Base-by-base conservation (phyloP, 2,797 vertebrate genomes). In the Sebastes matsubarae region DNA sequence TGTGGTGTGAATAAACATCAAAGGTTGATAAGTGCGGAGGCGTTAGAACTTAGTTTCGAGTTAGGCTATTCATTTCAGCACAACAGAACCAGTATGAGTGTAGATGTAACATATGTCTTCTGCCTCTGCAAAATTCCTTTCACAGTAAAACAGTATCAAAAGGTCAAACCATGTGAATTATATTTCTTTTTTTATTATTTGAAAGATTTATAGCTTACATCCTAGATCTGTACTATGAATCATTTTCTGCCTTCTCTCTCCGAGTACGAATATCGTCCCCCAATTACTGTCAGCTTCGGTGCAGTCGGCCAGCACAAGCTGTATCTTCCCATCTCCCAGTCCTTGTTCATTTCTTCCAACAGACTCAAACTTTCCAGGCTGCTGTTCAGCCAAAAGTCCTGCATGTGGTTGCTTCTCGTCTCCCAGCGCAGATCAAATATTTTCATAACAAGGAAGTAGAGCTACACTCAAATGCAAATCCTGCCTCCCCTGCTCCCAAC, bases 381-480 rank as follows among this genome's bases (percentile, higher is more conserved):
- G n/a, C 6, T 12, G 63, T 2, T 18, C 2, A 58, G n/a, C 24
- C 59, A 64, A 57, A 20, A 73, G 84, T 87, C 76, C 77, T 52
- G 73, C 36, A 52, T 68, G 54, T 54, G 46, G 66, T 32, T 60
- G 25, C 36, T 68, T 42, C 36, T 63, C 1, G 5, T 67, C 20
- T 69, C 38, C n/a, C 29, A 57, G 59, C 14, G 64, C 42, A 54
- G 60, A 77, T 59, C 65, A 72, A 64, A 58, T 52, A 79, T 75
- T 89, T 85, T 38, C 71, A 58, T 68, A 81, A 80, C 4, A 38
- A 81, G 87, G 88, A 90, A 87, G 77, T 50, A 5, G 54, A 4
- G 67, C 81, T 67, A 25, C 64, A 72, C 36, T n/a, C 42, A 88
- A 42, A 34, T 87, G 92, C 84, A 92, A 91, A 90, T 87, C 61